Evolutionary conservation across 2,113 vertebrate genomes (phyloP).

Genomic region (Hyperopisus bebe): DNA sequence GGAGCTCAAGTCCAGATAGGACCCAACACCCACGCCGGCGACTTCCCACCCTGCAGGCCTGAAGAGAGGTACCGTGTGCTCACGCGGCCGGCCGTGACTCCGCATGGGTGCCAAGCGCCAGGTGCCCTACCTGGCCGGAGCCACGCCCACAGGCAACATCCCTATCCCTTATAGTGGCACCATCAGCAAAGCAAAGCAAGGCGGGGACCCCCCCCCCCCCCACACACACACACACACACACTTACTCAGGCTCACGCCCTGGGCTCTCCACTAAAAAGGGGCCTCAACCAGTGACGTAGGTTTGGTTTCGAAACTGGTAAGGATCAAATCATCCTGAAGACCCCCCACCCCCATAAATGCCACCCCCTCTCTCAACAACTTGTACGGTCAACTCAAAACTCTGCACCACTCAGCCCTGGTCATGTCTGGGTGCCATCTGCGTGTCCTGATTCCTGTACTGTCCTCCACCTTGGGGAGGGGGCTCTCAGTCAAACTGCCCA

Average conservation of each 20-base stretch:
- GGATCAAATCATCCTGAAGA: not conserved
- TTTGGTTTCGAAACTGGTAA: not conserved
- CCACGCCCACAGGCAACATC: conserved; percentile 16
- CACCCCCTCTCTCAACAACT: not conserved
- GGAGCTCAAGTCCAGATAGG: not conserved
- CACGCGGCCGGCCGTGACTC: not conserved
- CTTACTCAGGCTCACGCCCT: not conserved
- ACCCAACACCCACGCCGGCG: not conserved
- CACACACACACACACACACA: too few species aligned
- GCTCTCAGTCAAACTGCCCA: not conserved
- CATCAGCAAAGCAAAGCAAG: not conserved
- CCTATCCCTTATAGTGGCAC: not conserved
- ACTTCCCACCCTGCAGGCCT: not conserved
- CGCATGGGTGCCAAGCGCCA: not conserved
- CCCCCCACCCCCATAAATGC: not conserved
- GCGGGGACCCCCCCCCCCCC: too few species aligned
- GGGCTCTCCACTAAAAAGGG: not conserved
- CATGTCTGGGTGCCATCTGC: not conserved
- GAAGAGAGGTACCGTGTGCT: not conserved
- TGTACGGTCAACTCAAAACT: not conserved
- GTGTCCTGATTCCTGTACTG: not conserved
- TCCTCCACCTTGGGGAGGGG: not conserved
- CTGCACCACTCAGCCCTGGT: not conserved
- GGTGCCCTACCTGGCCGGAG: not conserved
- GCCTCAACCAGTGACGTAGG: not conserved